Percentiles rank a stretch among this genome's conserved stretches.
These are phyloP conservation scores for Argya squamiceps DNA, from an alignment of 2,797 vertebrate genomes.

Conservation along the genomic window DNA sequence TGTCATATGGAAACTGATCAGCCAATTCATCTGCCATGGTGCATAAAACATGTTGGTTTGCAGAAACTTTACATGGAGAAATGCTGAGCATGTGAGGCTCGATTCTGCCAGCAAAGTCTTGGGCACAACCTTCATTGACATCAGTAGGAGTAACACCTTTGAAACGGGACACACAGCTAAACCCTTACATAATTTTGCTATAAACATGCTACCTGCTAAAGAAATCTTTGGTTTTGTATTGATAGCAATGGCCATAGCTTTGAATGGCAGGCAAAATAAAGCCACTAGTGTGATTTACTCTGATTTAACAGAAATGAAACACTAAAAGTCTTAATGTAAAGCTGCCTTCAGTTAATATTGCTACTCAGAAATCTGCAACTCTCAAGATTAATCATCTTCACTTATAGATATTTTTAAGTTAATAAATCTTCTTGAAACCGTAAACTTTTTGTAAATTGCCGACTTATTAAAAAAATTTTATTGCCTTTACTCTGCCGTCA, in stretches of 20 bases:
- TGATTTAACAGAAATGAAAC: neutral
- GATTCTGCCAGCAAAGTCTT: neutral
- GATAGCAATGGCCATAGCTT: neutral
- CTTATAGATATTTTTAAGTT: neutral
- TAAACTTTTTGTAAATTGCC: neutral
- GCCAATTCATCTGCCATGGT: neutral
- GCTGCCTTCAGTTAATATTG: neutral
- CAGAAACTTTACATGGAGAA: neutral
- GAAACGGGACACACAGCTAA: neutral
- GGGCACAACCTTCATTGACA: neutral
- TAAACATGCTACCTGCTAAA: neutral
- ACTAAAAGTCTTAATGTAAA: neutral
- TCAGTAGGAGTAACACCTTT: neutral
- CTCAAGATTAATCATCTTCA: neutral
- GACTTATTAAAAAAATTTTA: neutral
- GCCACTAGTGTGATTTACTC: neutral
- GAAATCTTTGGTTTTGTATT: neutral
- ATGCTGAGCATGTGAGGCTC: neutral
- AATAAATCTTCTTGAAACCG: neutral
- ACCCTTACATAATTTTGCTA: neutral
- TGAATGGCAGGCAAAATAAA: neutral
- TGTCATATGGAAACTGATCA: neutral
- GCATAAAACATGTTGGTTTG: neutral
- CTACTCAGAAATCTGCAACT: neutral
- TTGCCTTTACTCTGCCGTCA: neutral